phyloP scores from a whole-genome alignment of 2,113 vertebrate species.

The Copsychus sechellarum region DNA sequence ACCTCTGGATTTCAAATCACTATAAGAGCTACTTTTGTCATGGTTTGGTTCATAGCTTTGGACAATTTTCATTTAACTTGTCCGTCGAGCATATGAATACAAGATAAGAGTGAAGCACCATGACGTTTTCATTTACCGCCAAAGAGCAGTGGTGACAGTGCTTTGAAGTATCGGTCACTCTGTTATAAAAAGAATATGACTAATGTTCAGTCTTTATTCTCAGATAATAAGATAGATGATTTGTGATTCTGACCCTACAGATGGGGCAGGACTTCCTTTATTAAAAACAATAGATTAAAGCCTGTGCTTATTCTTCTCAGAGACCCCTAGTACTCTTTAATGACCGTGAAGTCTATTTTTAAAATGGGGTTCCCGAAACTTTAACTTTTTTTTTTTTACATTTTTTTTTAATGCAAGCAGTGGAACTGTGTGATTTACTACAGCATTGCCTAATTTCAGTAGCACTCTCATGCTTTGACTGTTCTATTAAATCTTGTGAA shows the following conservation, averaged over 20 bases:
- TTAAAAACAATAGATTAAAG: constrained; percentile 64
- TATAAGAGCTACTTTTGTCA: constrained; percentile 64
- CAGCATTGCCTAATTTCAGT: not conserved
- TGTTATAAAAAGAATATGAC: constrained; percentile 71
- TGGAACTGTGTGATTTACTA: constrained; percentile 29
- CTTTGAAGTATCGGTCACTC: constrained; percentile 66
- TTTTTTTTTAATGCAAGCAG: not conserved
- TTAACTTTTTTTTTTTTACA: not conserved
- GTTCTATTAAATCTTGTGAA: not conserved
- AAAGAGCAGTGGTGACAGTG: constrained; percentile 39
- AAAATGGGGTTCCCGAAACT: constrained; percentile 1
- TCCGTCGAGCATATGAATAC: constrained; percentile 56
- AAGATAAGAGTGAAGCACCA: constrained; percentile 56
- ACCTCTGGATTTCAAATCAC: constrained; percentile 45
- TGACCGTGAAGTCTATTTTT: constrained; percentile 36
- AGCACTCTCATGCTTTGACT: not conserved
- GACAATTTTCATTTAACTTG: constrained; percentile 71
- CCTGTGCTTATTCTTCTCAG: constrained; percentile 2
- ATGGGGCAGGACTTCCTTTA: constrained; percentile 55
- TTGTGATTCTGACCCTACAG: constrained; percentile 66
- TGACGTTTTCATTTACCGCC: constrained; percentile 67
- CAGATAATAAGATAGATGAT: constrained; percentile 67
- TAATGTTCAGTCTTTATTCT: constrained; percentile 65
- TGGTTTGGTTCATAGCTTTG: constrained; percentile 62
- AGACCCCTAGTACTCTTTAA: constrained; percentile 36